These are phyloP conservation scores for Trichoplusia ni DNA, from an alignment of 1,140 invertebrate genomes.

Conservation along the genomic window DNA sequence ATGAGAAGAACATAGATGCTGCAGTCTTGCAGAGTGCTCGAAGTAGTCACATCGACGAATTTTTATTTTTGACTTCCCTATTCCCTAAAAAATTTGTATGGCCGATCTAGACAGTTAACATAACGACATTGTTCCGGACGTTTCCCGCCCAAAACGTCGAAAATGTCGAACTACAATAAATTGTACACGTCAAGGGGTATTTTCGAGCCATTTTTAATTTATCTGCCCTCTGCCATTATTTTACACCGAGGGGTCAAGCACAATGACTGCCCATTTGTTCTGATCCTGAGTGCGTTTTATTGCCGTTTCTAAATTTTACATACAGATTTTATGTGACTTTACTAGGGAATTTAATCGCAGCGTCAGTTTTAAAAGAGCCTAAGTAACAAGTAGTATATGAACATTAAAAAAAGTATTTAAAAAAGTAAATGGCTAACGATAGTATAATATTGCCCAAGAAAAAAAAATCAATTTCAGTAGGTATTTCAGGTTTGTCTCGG, in stretches of 20 bases:
- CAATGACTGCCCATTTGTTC: conserved; percentile 55
- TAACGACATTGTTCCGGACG: conserved; percentile 7
- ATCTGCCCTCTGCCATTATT: conserved; percentile 75
- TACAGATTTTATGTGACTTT: conserved; percentile 11
- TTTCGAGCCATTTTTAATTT: conserved; percentile 79
- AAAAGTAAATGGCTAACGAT: no score
- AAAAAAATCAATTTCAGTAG: no score
- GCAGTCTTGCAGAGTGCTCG: no score
- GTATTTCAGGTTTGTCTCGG: no score
- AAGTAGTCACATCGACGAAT: no score
- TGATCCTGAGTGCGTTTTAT: conserved; percentile 67
- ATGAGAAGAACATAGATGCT: no score
- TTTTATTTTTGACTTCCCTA: background rate
- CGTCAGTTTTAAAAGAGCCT: no score
- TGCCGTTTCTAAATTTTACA: conserved; percentile 53
- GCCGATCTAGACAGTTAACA: conserved; percentile 10
- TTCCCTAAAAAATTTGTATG: conserved; percentile 25
- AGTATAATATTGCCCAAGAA: no score
- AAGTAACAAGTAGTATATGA: no score
- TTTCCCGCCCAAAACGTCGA: conserved; percentile 31
- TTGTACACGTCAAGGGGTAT: conserved; percentile 66
- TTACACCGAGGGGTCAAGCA: conserved; percentile 71
- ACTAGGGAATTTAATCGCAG: no score
- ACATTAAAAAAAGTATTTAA: no score
- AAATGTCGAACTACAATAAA: conserved; percentile 38